phyloP scores from a whole-genome alignment of 1,140 invertebrate species.

The Argopecten irradians region DNA sequence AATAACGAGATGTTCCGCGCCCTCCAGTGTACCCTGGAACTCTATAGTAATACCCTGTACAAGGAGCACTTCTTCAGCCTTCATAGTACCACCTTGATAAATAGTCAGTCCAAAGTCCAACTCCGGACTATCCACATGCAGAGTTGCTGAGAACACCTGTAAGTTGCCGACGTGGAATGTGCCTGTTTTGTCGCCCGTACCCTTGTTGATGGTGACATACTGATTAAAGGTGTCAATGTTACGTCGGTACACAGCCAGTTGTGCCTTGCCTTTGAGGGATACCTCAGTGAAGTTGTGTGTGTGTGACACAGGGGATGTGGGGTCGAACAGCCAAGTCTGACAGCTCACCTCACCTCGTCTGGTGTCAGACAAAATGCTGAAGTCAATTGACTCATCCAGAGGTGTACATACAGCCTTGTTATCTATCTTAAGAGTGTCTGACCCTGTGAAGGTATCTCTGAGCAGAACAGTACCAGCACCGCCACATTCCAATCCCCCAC shows the following conservation, averaged over 20 bases:
- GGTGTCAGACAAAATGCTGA: conserved; percentile 52
- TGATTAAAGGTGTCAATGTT: conserved; percentile 60
- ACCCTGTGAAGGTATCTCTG: conserved; percentile 46
- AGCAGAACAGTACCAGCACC: conserved; percentile 64
- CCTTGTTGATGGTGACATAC: conserved; percentile 57
- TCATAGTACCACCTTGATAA: conserved; percentile 59
- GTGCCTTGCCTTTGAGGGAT: conserved; percentile 56
- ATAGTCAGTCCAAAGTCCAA: conserved; percentile 63
- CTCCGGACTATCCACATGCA: conserved; percentile 63
- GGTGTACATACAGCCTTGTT: conserved; percentile 60
- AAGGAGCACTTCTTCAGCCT: conserved; percentile 52
- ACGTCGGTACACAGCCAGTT: conserved; percentile 60
- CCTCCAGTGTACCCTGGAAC: conserved; percentile 58
- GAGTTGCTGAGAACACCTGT: conserved; percentile 57
- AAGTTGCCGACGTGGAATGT: conserved; percentile 63
- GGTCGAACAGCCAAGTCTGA: conserved; percentile 65
- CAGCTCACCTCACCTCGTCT: conserved; percentile 64
- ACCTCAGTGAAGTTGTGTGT: conserved; percentile 49
- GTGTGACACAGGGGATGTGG: background rate
- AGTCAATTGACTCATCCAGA: conserved; percentile 55
- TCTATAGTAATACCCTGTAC: conserved; percentile 65
- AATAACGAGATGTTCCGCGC: conserved; percentile 61
- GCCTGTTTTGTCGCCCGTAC: conserved; percentile 65
- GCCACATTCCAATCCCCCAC: conserved; percentile 62
- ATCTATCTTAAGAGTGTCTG: conserved; percentile 57